These are phyloP conservation scores for Malacosoma neustria DNA, from an alignment of 2,888 invertebrate genomes.

Conservation along the genomic window DNA sequence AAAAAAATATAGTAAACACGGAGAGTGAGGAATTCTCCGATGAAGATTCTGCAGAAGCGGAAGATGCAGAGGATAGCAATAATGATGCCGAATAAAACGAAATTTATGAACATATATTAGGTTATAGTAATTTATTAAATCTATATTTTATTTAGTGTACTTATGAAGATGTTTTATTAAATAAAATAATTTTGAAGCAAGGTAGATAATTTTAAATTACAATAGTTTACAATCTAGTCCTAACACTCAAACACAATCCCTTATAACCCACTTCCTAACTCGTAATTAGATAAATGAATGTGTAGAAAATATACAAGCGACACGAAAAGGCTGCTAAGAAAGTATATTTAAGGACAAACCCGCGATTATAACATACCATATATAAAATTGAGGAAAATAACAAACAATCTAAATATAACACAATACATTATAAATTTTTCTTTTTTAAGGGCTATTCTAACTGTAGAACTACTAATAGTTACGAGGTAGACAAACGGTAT, in stretches of 20 bases:
- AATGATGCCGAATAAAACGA: background rate
- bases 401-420: no score
- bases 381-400: no score
- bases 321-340: no score
- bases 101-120: background rate
- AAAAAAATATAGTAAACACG: constrained; percentile 12
- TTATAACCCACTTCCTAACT: no score
- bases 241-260: background rate
- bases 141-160: background rate
- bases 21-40: constrained; percentile 26
- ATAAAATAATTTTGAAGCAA: background rate
- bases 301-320: no score
- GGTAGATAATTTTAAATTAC: background rate
- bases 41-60: constrained; percentile 23
- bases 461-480: no score
- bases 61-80: constrained; percentile 16
- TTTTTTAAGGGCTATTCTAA: no score
- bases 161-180: background rate
- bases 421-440: no score
- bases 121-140: background rate
- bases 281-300: no score
- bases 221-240: background rate
- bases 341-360: no score
- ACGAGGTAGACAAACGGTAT: no score
- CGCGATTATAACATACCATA: no score